Base-by-base conservation (phyloP, 2,888 invertebrate species). In the Aporophyla lueneburgensis region DNA sequence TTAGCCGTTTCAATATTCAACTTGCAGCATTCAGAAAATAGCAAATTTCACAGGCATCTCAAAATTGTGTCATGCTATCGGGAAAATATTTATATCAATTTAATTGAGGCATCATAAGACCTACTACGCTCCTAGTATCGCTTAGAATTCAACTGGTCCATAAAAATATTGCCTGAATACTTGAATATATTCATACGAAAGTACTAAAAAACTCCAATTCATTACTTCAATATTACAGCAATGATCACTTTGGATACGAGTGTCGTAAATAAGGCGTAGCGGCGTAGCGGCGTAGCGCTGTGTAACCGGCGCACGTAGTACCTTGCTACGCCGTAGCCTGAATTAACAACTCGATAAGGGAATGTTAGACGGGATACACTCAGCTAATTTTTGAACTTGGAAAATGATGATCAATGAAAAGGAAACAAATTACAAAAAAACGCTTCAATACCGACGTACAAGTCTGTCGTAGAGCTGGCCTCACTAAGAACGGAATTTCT, bases 281-380 rank as follows among this genome's bases (percentile, higher is more conserved):
- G 71, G 79, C 80, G 81, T 82, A 84, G 78, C 69, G 27, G 62
- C 75, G 80, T 83, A 82, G 87, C 80, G 78, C 83, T 86, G 84
- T 84, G 80, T 86, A 87, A 74, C 78, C 87, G 82, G 71, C 68
- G 83, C 87, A 87, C 87, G 87, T 87, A 87, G 83, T 78, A 75
- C 78, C 80, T 72, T 68, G 81, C 85, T 87, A 87, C 86, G 87
- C 78, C 87, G 80, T 87, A 87, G 80, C 71, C 68, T 79, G 85
- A 85, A 87, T 85, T 85, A 85, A 85, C 80, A 80, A 80, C 75
- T 80, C 69, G 77, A 70, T 76, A 62, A 63, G 56, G 40, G 49
- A 63, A 49, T 54, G 46, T 56, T 59, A 75, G 68, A 77, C 74
- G 66, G 43, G 63, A 81, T 49, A 59, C 76, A 77, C 61, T 58